Conservation (phyloP, 2,888 invertebrate species). For the Trissoscelio sp. region DNA sequence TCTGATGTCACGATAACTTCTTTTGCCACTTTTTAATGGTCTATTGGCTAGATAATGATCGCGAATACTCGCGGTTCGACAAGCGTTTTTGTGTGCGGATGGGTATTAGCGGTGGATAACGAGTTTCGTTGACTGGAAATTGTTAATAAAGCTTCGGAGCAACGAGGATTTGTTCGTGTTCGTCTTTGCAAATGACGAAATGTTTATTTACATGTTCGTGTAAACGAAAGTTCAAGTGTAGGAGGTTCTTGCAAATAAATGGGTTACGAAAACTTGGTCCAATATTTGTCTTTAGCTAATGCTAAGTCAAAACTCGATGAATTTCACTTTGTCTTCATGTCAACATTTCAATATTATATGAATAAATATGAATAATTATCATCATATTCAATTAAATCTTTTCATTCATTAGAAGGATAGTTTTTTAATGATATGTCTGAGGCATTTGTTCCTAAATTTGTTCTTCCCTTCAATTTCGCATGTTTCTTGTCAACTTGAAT, state of each 20-base stretch:
- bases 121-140: slow-evolving; percentile 22
- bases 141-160: slow-evolving; percentile 13
- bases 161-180: not conserved
- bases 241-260: slow-evolving; percentile 12
- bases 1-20: slow-evolving; percentile 48
- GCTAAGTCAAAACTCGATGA: not conserved
- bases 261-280: not conserved
- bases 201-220: not conserved
- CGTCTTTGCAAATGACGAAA: slow-evolving; percentile 17
- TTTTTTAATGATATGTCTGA: not conserved
- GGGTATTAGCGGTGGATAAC: slow-evolving; percentile 16
- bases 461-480: too few relatives aligned
- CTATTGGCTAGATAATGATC: slow-evolving; percentile 54
- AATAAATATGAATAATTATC: not conserved
- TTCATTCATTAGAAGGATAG: not conserved
- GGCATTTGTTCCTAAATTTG: not conserved
- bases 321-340: not conserved
- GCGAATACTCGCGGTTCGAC: slow-evolving; percentile 18
- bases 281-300: slow-evolving; percentile 19
- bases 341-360: not conserved
- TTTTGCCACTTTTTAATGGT: slow-evolving; percentile 52
- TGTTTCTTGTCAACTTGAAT: too few relatives aligned
- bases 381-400: not conserved
- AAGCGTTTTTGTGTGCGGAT: slow-evolving; percentile 25
- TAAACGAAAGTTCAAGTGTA: not conserved